Conservation (phyloP, 1,140 invertebrate species). For the Bombyx mori region ASM3026992v2 NC_085121.1:310001-310500, state of each 20-base stretch:
- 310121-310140: conserved; percentile 81
- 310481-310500: too few species aligned
- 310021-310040: conserved; percentile 83
- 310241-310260: background rate
- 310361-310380: too few species aligned
- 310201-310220: conserved; percentile 63
- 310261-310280: too few species aligned
- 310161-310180: conserved; percentile 80
- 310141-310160: conserved; percentile 87
- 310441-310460: too few species aligned
- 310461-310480: too few species aligned
- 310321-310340: too few species aligned
- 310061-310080: conserved; percentile 87
- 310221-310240: conserved; percentile 62
- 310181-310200: conserved; percentile 76
- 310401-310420: too few species aligned
- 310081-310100: conserved; percentile 72
- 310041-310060: conserved; percentile 85
- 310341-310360: too few species aligned
- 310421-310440: too few species aligned
- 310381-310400: too few species aligned
- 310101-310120: conserved; percentile 68
- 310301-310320: too few species aligned
- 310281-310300: too few species aligned
- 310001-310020: conserved; percentile 86